phyloP scores from a whole-genome alignment of 2,797 vertebrate genomes.

The Podarcis lilfordi region DNA sequence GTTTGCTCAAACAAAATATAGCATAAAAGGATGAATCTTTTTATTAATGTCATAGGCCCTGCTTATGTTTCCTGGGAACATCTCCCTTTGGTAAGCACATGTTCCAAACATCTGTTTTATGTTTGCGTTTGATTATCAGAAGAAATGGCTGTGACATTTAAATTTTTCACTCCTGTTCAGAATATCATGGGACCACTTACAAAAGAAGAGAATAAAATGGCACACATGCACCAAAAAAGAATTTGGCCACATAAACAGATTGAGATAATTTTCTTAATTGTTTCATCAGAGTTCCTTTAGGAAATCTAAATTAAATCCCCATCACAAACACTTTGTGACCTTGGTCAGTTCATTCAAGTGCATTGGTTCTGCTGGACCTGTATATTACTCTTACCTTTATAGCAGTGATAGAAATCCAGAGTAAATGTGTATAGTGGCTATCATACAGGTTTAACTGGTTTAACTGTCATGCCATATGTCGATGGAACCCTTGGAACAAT shows the following conservation, averaged over 20 bases:
- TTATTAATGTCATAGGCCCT: slow-evolving; percentile 46
- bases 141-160: slow-evolving; percentile 57
- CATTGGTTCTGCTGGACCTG: neutral
- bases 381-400: neutral
- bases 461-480: neutral
- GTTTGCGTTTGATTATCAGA: slow-evolving; percentile 49
- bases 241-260: slow-evolving; percentile 28
- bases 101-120: slow-evolving; percentile 61
- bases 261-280: slow-evolving; percentile 12
- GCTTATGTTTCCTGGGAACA: slow-evolving; percentile 52
- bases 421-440: neutral
- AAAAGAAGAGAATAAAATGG: slow-evolving; percentile 41
- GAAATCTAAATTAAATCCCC: neutral
- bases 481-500: neutral
- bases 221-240: slow-evolving; percentile 35
- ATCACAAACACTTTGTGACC: neutral
- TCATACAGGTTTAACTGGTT: neutral
- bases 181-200: slow-evolving; percentile 27
- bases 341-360: neutral
- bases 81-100: slow-evolving; percentile 52
- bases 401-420: neutral
- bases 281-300: neutral
- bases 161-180: slow-evolving; percentile 35
- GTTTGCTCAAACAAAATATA: slow-evolving; percentile 53
- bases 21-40: slow-evolving; percentile 18